These are phyloP conservation scores for Dione vanillae DNA, from an alignment of 2,888 invertebrate species.

Conservation along the genomic window DNA sequence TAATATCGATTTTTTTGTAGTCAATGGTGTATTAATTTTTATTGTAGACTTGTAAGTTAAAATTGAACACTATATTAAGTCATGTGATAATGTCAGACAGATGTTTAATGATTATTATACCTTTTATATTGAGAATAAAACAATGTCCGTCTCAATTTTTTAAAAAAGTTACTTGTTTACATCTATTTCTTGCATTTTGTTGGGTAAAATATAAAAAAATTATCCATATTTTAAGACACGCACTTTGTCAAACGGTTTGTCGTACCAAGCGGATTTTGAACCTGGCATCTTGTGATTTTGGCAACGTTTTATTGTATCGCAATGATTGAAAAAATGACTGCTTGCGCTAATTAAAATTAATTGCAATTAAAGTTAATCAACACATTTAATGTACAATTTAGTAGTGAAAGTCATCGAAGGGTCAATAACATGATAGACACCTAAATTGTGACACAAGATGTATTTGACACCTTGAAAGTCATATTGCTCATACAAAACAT, in stretches of 20 bases:
- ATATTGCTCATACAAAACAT: neutral
- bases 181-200: neutral
- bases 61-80: slow-evolving; percentile 2
- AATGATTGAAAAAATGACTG: too few relatives aligned
- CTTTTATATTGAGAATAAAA: neutral
- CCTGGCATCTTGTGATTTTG: neutral
- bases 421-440: neutral
- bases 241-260: neutral
- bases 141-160: neutral
- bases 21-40: slow-evolving; percentile 17
- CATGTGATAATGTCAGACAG: slow-evolving; percentile 6
- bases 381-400: neutral
- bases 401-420: neutral
- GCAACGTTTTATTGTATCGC: neutral
- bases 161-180: neutral
- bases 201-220: neutral
- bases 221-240: neutral
- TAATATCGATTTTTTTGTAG: neutral
- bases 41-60: slow-evolving; percentile 9
- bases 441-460: slow-evolving; percentile 1
- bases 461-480: neutral
- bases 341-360: neutral
- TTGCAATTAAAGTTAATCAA: slow-evolving; percentile 1
- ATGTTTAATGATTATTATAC: neutral
- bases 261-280: neutral